These are phyloP conservation scores for Linnaemya tessellans DNA, from an alignment of 2,888 invertebrate genomes.

Conservation along the genomic window DNA sequence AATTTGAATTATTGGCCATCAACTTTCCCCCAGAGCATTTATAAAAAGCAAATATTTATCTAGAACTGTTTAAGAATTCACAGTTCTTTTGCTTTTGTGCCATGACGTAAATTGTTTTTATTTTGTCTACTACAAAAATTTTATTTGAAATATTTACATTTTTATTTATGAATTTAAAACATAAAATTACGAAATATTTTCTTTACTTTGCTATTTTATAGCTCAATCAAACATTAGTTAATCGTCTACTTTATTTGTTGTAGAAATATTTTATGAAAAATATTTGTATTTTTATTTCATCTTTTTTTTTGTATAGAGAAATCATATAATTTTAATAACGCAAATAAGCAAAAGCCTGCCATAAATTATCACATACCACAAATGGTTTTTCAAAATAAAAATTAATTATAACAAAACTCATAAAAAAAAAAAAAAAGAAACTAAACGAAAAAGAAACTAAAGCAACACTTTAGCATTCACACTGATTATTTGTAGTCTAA, in stretches of 20 bases:
- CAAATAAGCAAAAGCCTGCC: conserved; percentile 59
- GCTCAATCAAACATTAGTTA: not conserved
- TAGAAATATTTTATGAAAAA: not conserved
- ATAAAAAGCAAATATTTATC: too few relatives aligned
- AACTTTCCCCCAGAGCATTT: too few relatives aligned
- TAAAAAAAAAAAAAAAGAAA: conserved; percentile 29
- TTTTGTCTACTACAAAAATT: too few relatives aligned
- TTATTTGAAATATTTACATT: too few relatives aligned
- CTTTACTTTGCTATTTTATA: too few relatives aligned
- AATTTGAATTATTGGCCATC: too few relatives aligned
- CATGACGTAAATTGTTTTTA: too few relatives aligned
- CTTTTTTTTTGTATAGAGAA: conserved; percentile 36
- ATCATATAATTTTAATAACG: conserved; percentile 57
- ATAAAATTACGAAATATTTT: too few relatives aligned
- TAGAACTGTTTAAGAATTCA: too few relatives aligned
- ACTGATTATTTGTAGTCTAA: conserved; percentile 37
- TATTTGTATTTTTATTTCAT: conserved; percentile 6
- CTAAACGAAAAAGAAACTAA: conserved; percentile 20
- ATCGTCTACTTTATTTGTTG: not conserved
- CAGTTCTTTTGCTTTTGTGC: too few relatives aligned
- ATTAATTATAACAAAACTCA: conserved; percentile 44
- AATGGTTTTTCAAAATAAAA: conserved; percentile 54
- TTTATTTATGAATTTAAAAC: too few relatives aligned
- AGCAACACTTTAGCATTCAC: conserved; percentile 52
- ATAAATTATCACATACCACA: conserved; percentile 65